These are phyloP conservation scores for Oligia strigilis DNA, from an alignment of 2,888 invertebrate species.

Conservation along the genomic window DNA sequence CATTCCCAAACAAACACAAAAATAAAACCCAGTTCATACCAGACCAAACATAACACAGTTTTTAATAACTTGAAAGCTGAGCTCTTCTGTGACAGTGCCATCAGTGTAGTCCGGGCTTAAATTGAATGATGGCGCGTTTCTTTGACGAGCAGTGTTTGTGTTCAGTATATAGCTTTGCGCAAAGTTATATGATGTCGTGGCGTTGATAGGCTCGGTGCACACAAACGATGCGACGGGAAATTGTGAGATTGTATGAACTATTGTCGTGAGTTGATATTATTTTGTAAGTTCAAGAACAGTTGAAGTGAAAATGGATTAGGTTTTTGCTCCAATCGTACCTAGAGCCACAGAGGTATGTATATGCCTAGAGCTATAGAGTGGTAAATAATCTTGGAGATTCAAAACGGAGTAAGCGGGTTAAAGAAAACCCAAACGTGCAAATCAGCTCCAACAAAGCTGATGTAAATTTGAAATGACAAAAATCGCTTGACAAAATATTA, in stretches of 20 bases:
- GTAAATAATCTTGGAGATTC: neutral
- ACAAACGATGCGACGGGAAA: constrained; percentile 14
- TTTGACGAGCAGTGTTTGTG: constrained; percentile 49
- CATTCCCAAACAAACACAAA: constrained; percentile 5
- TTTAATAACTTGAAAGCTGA: constrained; percentile 52
- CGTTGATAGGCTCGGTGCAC: constrained; percentile 11
- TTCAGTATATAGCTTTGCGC: constrained; percentile 7
- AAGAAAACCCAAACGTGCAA: neutral
- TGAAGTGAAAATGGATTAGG: neutral
- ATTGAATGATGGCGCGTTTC: constrained; percentile 52
- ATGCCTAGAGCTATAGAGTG: neutral
- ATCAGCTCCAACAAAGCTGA: neutral
- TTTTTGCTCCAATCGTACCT: neutral
- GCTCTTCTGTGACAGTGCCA: constrained; percentile 27
- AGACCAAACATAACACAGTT: constrained; percentile 9
- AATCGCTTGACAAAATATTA: neutral
- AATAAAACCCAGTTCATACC: constrained; percentile 9
- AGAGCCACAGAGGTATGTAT: neutral
- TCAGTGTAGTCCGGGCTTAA: constrained; percentile 35
- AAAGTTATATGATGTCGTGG: constrained; percentile 38
- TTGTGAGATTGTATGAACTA: constrained; percentile 15
- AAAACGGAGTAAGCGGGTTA: neutral
- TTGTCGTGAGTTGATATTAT: neutral
- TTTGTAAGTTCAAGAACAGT: neutral
- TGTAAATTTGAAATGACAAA: neutral